Evolutionary conservation across 2,888 invertebrate species (phyloP).

Genomic region (Caradrina kadenii): DNA sequence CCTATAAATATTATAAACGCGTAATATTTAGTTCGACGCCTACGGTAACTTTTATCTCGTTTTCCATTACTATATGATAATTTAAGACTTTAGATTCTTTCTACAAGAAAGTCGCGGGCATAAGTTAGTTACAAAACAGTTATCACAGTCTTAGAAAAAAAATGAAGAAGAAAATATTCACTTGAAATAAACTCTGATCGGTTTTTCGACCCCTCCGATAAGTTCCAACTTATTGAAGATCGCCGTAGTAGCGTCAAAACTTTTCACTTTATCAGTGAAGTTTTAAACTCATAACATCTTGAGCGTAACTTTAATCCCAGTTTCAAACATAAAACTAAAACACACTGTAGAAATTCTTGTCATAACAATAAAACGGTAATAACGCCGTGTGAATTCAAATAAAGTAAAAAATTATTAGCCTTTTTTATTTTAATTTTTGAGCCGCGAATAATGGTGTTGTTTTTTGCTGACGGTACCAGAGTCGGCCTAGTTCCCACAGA

Average conservation of each 20-base stretch:
- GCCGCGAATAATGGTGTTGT: slow-evolving; percentile 38
- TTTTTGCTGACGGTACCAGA: slow-evolving; percentile 69
- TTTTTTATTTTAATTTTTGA: slow-evolving; percentile 43
- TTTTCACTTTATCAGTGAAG: slow-evolving; percentile 29
- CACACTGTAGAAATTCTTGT: slow-evolving; percentile 8
- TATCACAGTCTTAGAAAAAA: not conserved
- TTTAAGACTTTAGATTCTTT: no score
- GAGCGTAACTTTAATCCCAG: slow-evolving; percentile 1
- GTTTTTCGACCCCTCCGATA: slow-evolving; percentile 1
- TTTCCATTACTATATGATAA: no score
- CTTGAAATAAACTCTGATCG: not conserved
- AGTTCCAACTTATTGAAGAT: slow-evolving; percentile 7
- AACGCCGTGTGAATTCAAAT: slow-evolving; percentile 42
- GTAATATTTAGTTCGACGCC: no score
- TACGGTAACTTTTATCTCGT: no score
- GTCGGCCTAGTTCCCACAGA: slow-evolving; percentile 78
- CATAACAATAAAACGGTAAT: slow-evolving; percentile 40
- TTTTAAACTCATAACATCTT: not conserved
- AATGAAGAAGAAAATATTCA: not conserved
- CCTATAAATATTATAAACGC: no score
- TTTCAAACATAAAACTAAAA: slow-evolving; percentile 15
- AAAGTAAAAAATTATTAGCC: slow-evolving; percentile 30
- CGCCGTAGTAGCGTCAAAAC: slow-evolving; percentile 3
- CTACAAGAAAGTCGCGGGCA: no score
- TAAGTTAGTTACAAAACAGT: not conserved